Percentiles rank a stretch among this genome's conserved stretches.
phyloP scores from a whole-genome alignment of 2,113 vertebrate genomes.

The Lophius piscatorius region DNA sequence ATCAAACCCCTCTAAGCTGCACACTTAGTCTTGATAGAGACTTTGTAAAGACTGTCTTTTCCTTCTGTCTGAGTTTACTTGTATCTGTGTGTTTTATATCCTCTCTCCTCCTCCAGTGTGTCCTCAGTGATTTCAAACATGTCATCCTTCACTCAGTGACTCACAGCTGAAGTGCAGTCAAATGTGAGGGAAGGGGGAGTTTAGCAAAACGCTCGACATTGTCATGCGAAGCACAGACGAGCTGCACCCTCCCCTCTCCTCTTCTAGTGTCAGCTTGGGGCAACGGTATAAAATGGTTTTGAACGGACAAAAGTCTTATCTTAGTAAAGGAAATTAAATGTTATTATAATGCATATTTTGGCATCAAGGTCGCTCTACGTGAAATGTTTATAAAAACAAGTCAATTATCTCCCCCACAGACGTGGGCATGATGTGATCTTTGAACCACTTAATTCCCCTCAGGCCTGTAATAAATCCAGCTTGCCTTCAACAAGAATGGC shows the following conservation, averaged over 20 bases:
- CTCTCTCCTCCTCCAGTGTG: conserved; percentile 9
- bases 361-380: conserved; percentile 40
- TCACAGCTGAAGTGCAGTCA: conserved; percentile 33
- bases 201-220: conserved; percentile 43
- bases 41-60: background rate
- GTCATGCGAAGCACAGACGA: conserved; percentile 53
- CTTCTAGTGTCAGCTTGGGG: conserved; percentile 51
- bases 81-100: background rate
- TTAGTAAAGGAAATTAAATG: conserved; percentile 66
- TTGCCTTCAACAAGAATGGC: conserved; percentile 6
- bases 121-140: conserved; percentile 31
- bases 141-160: conserved; percentile 38
- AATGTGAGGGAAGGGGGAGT: conserved; percentile 18
- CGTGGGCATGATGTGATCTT: conserved; percentile 32
- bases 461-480: conserved; percentile 19
- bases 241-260: conserved; percentile 29
- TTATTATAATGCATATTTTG: conserved; percentile 56
- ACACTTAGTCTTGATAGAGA: background rate
- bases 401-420: conserved; percentile 24
- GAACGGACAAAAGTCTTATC: conserved; percentile 69
- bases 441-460: conserved; percentile 19
- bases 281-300: conserved; percentile 48
- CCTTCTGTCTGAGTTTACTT: conserved; percentile 1
- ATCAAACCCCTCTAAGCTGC: conserved; percentile 6
- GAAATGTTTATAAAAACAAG: conserved; percentile 55